These are phyloP conservation scores for Spheniscus humboldti DNA, from an alignment of 2,797 vertebrate genomes.

Conservation along the genomic window DNA sequence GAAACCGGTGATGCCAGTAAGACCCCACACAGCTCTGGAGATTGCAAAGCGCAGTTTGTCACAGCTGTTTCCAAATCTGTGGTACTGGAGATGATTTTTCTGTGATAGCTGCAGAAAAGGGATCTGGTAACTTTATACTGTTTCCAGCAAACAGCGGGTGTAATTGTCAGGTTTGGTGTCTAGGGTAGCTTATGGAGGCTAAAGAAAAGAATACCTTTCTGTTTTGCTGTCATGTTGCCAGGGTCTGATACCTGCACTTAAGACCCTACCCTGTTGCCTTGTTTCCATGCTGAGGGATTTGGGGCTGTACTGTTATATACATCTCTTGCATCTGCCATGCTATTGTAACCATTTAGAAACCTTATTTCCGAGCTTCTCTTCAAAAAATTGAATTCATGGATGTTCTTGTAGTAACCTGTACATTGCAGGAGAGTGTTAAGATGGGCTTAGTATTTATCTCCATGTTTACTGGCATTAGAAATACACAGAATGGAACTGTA, in stretches of 20 bases:
- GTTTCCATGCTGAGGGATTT: background rate
- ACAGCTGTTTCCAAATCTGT: background rate
- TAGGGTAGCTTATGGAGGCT: background rate
- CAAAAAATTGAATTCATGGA: background rate
- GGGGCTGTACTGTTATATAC: background rate
- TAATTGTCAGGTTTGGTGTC: background rate
- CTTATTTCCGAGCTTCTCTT: background rate
- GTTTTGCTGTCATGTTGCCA: background rate
- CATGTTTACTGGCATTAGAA: background rate
- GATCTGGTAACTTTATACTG: background rate
- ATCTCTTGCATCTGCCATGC: background rate
- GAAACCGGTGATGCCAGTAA: background rate
- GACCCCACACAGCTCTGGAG: background rate
- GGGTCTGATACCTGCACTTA: background rate
- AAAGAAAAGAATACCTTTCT: background rate
- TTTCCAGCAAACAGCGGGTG: background rate
- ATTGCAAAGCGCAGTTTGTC: background rate
- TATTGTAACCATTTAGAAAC: background rate
- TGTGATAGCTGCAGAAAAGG: background rate
- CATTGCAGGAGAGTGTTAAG: background rate
- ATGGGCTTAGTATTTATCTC: background rate
- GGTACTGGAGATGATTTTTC: background rate
- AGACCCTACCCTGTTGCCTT: background rate
- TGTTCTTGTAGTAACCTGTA: background rate
- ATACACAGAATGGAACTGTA: background rate